Evolutionary conservation across 2,888 invertebrate genomes (phyloP), one percentile per base, ranked within the genome.

Genomic region (Scaptomyza reducta): DNA sequence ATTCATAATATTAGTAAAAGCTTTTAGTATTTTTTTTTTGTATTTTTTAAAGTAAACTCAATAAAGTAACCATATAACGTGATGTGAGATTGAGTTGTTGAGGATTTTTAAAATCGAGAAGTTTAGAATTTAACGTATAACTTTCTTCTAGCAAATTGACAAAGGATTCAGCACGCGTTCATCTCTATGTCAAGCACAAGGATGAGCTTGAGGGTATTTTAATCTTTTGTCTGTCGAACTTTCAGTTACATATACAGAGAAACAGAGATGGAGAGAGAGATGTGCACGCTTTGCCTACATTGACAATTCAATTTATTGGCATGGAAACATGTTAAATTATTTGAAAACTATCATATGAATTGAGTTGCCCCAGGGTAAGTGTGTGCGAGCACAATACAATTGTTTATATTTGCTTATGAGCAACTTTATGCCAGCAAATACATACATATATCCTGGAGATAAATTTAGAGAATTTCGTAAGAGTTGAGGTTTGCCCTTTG

Each of bases 251-350:
- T 14, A 29, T 31, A 27, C 40, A 27, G 11, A 35, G 31, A 44
- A 25, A 42, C 2, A 31, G 31, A 31, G 31, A 9, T 10, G 10
- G 10, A 31, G 31, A 9, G 31, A 31, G 31, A 31, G 31, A 10
- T 10, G 31, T 51, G 70, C 51, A 58, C 31, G 53, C 53, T 41
- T 46, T 58, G 60, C 47, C 56, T 51, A 60, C 55, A 53, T 16
- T 55, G 79, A 78, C 76, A 86, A 85, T 82, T 80, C 76, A 85
- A 85, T 80, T 85, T 79, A 79, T 73, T 85, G 82, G 61, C 66
- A 56, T 54, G 62, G 68, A 61, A 79, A 76, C 73, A 66, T 62
- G 71, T 65, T 71, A 80, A 84, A 80, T 80, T 80, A 80, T 67
- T 79, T 77, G 65, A 66, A 60, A 73, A 66, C 74, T 74, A 76